Evolutionary conservation across 2,797 vertebrate species (phyloP).

Genomic region (Sebastes trivittatus): DNA sequence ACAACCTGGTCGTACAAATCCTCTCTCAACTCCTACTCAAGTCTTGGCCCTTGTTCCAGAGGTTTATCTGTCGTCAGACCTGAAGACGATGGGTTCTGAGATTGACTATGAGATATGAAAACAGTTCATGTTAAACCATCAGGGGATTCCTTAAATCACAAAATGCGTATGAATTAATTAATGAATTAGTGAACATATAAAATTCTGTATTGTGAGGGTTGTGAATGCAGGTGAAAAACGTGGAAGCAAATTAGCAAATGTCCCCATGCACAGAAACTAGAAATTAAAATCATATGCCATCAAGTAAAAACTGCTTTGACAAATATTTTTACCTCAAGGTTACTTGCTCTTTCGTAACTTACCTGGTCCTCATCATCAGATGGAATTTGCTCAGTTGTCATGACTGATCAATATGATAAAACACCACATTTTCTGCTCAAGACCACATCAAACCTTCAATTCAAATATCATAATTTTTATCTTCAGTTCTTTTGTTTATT

Average conservation of each 20-base stretch:
- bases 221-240: neutral
- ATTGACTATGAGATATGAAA: too few relatives aligned
- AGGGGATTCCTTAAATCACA: neutral
- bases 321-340: neutral
- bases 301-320: neutral
- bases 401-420: neutral
- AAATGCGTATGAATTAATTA: neutral
- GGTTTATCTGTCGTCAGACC: too few relatives aligned
- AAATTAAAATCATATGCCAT: neutral
- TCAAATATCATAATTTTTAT: neutral
- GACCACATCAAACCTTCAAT: neutral
- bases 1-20: too few relatives aligned
- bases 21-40: too few relatives aligned
- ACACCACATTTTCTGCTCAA: neutral
- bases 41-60: too few relatives aligned
- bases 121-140: too few relatives aligned
- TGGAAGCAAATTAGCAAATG: neutral
- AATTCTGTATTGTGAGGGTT: neutral
- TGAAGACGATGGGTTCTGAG: too few relatives aligned
- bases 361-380: neutral
- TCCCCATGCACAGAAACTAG: neutral
- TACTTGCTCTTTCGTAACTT: neutral
- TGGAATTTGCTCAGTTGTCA: neutral
- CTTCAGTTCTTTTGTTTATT: neutral
- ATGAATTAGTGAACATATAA: neutral